These are phyloP conservation scores for Drosophila algonquin DNA, from an alignment of 2,888 invertebrate species.

Conservation along the genomic window DNA sequence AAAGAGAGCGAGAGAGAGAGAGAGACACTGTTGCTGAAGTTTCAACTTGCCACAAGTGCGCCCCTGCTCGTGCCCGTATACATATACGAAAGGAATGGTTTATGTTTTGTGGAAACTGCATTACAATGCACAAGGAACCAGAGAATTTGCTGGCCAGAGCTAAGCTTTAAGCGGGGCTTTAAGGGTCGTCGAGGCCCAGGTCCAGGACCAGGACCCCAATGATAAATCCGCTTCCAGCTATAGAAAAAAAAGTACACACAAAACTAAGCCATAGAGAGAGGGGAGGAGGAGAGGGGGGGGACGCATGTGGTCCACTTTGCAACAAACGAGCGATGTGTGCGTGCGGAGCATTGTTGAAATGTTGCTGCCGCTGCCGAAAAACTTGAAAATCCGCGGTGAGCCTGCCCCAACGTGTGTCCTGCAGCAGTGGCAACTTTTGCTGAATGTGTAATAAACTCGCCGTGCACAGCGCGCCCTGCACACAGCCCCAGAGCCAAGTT, in stretches of 20 bases:
- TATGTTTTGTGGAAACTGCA: constrained; percentile 10
- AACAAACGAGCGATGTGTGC: constrained; percentile 25
- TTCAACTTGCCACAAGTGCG: constrained; percentile 43
- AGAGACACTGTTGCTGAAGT: constrained; percentile 41
- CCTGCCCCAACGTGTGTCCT: constrained; percentile 3
- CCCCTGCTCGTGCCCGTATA: not conserved
- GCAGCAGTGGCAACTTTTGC: constrained; percentile 33
- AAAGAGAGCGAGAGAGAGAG: not conserved
- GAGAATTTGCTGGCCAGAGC: not conserved
- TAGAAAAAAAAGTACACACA: not conserved
- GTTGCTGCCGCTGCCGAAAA: constrained; percentile 23
- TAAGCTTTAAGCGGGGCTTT: constrained; percentile 34
- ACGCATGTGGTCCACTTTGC: constrained; percentile 21
- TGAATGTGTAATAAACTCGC: constrained; percentile 54
- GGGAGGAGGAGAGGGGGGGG: constrained; percentile 6
- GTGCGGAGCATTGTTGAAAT: constrained; percentile 26
- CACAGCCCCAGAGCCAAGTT: constrained; percentile 12
- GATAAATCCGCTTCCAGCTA: not conserved
- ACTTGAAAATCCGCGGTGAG: constrained; percentile 41
- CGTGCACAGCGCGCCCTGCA: not conserved
- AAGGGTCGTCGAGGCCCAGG: constrained; percentile 10
- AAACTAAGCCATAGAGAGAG: not conserved
- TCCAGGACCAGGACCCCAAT: not conserved
- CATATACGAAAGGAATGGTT: constrained; percentile 11
- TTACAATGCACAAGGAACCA: constrained; percentile 8